Conservation (phyloP, 2,797 vertebrate species). For the Todus mexicanus region DNA sequence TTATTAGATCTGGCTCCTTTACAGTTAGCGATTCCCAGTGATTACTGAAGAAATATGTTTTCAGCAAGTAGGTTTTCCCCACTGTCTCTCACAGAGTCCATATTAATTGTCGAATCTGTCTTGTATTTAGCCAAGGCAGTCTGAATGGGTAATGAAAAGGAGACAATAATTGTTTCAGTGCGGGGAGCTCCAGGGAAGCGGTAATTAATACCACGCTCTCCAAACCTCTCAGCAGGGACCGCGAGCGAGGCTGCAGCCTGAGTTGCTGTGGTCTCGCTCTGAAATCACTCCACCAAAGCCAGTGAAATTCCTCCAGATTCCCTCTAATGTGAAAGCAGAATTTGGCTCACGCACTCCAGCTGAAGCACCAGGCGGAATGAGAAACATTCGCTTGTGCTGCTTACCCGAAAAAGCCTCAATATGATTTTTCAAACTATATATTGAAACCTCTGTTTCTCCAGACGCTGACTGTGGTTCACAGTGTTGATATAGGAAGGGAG, state of each 20-base stretch:
- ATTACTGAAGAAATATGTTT: not conserved
- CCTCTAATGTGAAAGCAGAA: not conserved
- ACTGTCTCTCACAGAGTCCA: not conserved
- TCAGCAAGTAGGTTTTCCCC: constrained; percentile 6
- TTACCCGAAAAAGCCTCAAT: not conserved
- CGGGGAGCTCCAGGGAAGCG: not conserved
- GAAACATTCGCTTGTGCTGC: not conserved
- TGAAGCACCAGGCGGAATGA: not conserved
- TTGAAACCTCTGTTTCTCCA: not conserved
- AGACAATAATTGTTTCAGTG: not conserved
- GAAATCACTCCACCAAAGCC: not conserved
- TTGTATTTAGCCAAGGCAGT: not conserved
- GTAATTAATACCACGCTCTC: not conserved
- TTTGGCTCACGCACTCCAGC: not conserved
- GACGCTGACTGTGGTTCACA: not conserved
- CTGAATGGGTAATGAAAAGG: not conserved
- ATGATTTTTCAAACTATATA: not conserved
- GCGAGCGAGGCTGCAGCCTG: not conserved
- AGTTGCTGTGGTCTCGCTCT: not conserved
- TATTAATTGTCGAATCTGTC: not conserved
- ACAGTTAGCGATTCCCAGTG: not conserved
- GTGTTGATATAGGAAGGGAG: not conserved
- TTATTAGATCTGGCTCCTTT: not conserved
- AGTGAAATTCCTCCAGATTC: not conserved
- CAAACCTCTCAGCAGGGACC: fast-evolving